Percentiles rank a stretch among this genome's conserved stretches.
These are phyloP conservation scores for Cavia aperea DNA, from an alignment of 2,113 vertebrate genomes.

Conservation along the genomic window DNA sequence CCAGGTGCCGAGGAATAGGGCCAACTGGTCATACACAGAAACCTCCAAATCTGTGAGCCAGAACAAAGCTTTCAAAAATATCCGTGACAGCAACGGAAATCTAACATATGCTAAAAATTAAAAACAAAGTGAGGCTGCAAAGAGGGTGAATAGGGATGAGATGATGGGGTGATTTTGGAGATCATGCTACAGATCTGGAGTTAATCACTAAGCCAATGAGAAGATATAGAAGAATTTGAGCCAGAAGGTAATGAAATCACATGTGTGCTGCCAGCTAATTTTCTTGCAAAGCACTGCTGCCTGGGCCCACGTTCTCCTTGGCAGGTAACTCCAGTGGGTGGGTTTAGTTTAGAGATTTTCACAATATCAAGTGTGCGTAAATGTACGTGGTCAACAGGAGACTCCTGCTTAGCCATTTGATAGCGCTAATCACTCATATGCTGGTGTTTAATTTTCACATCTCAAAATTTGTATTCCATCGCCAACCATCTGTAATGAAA, in stretches of 20 bases:
- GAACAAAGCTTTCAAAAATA: background rate
- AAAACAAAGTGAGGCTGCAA: background rate
- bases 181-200: background rate
- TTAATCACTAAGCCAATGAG: background rate
- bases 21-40: background rate
- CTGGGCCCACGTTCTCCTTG: background rate
- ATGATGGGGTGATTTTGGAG: background rate
- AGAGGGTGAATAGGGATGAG: background rate
- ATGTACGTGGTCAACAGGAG: background rate
- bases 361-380: background rate
- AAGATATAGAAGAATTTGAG: background rate
- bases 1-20: background rate
- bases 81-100: background rate
- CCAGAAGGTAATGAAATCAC: background rate
- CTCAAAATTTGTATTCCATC: constrained; percentile 46
- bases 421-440: constrained; percentile 34
- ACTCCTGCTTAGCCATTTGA: constrained; percentile 43
- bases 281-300: background rate
- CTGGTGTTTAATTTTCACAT: constrained; percentile 56
- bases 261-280: constrained; percentile 7
- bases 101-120: background rate
- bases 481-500: constrained; percentile 42
- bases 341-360: background rate
- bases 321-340: background rate
- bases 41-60: background rate